Percentiles rank a stretch among this genome's conserved stretches.
Conservation (phyloP, 2,113 vertebrate species). For the Pelobates fuscus region DNA sequence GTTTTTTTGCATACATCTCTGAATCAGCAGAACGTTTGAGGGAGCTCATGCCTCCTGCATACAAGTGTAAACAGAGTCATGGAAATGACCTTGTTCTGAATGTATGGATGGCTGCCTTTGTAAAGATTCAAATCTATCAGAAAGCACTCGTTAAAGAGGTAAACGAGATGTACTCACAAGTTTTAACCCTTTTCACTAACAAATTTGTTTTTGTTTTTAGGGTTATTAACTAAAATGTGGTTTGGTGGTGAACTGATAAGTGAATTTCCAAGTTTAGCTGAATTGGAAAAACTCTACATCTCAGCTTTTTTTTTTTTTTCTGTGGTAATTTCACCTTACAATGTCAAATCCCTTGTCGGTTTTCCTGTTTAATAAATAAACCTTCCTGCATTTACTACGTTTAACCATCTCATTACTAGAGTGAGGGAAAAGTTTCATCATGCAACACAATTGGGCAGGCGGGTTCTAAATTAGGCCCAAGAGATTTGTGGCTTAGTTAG, state of each 20-base stretch:
- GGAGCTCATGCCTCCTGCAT: slow-evolving; percentile 42
- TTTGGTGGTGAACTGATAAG: not conserved
- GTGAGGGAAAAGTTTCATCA: not conserved
- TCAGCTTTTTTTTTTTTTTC: no score
- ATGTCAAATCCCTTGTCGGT: no score
- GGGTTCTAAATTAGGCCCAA: not conserved
- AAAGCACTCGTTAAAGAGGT: slow-evolving; percentile 25
- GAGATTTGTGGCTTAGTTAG: not conserved
- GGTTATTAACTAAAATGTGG: no score
- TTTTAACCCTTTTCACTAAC: slow-evolving; percentile 15
- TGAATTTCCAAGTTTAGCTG: not conserved
- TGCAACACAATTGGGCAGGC: not conserved
- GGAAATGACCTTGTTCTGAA: slow-evolving; percentile 46
- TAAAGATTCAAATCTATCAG: slow-evolving; percentile 48
- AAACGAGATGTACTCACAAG: not conserved
- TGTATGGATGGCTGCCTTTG: slow-evolving; percentile 43
- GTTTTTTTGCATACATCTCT: slow-evolving; percentile 45
- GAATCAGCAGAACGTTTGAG: slow-evolving; percentile 40
- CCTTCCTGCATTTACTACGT: no score
- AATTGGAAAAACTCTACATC: no score
- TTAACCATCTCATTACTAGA: no score
- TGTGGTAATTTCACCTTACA: no score
- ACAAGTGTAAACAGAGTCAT: slow-evolving; percentile 46
- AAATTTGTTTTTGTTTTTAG: not conserved
- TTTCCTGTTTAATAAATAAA: no score